Evolutionary conservation across 1,140 invertebrate species (phyloP).

Genomic region (Oryzaephilus surinamensis): DNA sequence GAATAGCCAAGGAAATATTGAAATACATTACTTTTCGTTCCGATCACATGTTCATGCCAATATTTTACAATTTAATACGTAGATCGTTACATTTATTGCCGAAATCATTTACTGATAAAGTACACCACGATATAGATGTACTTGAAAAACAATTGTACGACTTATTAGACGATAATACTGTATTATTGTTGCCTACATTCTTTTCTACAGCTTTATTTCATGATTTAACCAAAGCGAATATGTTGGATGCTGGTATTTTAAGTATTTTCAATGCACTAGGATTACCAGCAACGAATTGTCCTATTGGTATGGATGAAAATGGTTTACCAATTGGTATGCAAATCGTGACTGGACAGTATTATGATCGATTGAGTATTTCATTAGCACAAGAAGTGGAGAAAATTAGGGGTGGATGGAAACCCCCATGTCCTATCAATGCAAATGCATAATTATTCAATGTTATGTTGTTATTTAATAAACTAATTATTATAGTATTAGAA

Average conservation of each 20-base stretch:
- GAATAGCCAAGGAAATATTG: no score
- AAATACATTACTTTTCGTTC: background rate
- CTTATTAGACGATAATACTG: slow-evolving; percentile 61
- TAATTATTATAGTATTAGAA: no score
- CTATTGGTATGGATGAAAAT: slow-evolving; percentile 58
- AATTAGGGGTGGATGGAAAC: no score
- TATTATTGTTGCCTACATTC: slow-evolving; percentile 74
- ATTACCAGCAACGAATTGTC: slow-evolving; percentile 76
- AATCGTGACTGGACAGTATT: no score
- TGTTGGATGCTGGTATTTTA: slow-evolving; percentile 67
- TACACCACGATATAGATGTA: slow-evolving; percentile 40
- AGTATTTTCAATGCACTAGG: slow-evolving; percentile 76
- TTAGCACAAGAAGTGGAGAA: no score
- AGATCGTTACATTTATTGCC: slow-evolving; percentile 42
- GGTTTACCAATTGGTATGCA: slow-evolving; percentile 76
- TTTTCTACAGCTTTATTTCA: slow-evolving; percentile 65
- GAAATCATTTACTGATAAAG: slow-evolving; percentile 39
- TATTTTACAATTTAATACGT: slow-evolving; percentile 35
- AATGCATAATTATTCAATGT: no score
- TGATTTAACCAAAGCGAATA: slow-evolving; percentile 59
- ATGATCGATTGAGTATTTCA: no score
- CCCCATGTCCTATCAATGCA: no score
- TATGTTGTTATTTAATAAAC: no score
- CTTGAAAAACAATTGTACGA: slow-evolving; percentile 49
- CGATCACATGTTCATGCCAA: background rate